Percentiles rank a stretch among this genome's conserved stretches.
phyloP scores from a whole-genome alignment of 2,113 vertebrate genomes.

The Microtus pennsylvanicus region DNA sequence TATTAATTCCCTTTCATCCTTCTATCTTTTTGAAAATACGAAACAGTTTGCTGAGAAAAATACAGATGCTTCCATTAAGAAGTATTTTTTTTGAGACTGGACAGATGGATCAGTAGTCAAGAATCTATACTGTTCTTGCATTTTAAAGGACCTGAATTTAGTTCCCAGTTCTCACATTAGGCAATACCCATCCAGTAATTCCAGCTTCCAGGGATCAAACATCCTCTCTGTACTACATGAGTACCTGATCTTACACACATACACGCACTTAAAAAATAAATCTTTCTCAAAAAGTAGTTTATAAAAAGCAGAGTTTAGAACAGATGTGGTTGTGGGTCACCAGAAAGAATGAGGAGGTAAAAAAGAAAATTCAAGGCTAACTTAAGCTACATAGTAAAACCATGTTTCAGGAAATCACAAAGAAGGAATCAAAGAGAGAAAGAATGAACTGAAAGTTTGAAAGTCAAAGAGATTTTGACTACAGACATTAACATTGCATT shows the following conservation, averaged over 20 bases:
- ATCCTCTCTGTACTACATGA: neutral
- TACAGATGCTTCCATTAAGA: neutral
- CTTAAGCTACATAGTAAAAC: neutral
- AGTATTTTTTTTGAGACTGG: neutral
- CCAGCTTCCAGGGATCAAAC: neutral
- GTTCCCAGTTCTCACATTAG: neutral
- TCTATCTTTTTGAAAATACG: neutral
- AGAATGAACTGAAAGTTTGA: neutral
- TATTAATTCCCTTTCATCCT: neutral
- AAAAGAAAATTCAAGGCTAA: neutral
- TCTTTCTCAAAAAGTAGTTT: neutral
- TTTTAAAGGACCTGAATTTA: neutral
- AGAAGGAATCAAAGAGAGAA: neutral
- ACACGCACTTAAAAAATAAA: neutral
- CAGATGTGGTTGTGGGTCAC: neutral
- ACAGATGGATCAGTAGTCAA: neutral
- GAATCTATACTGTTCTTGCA: neutral
- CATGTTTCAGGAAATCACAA: neutral
- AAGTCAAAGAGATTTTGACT: neutral
- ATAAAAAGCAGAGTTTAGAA: neutral
- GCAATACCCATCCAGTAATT: neutral
- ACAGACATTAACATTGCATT: neutral
- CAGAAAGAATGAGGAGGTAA: neutral
- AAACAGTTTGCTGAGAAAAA: constrained; percentile 19
- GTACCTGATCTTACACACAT: neutral